Base-by-base conservation (phyloP, 2,113 vertebrate genomes). In the Bos javanicus region DNA sequence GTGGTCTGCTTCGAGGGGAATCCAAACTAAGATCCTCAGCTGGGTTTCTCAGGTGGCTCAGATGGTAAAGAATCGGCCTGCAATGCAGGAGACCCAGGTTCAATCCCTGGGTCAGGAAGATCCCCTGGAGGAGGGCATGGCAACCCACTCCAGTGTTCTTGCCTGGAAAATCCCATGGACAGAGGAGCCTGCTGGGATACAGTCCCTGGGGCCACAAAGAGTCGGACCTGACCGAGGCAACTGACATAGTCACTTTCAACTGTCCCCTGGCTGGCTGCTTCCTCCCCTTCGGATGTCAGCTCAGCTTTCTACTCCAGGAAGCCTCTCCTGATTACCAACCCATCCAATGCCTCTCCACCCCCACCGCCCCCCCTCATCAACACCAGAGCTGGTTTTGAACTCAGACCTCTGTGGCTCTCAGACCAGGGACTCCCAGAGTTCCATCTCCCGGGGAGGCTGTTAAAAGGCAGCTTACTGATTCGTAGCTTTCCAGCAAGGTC, bases 301-400 rank as follows among this genome's bases (percentile, higher is more conserved):
- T n/a, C 50, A 36, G 19, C 50, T n/a, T 23, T n/a, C 33, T 7
- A 19, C 80, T 54, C 80, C 80, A 2, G 33, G 50, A 25, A 83
- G 50, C 30, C 19, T 14, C 50, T 54, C 33, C 19, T 14, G 17
- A 54, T n/a, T 54, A 15, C 80, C 50, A 54, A 4, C 50, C 33
- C 50, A 2, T 9, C 33, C 50, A 23, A n/a, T 0, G 1, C 12
- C 78, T n/a, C 19, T 33, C 19, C 6, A 4, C 19, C 19, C 48
- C 33, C 6, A 25, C 33, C 5, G n/a, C 80, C 80, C 25, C 8
- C 30, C 48, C 80, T 54, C 33, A 82, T 13, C 50, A 82, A 36
- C 5, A 2, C 50, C 33, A 82, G 50, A 36, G 17, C 50, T 54
- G 30, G 30, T n/a, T 82, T 36, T 82, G 80, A 54, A n/a, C 50